Evolutionary conservation across 2,113 vertebrate genomes (phyloP).

Genomic region (Prionailurus viverrinus): DNA sequence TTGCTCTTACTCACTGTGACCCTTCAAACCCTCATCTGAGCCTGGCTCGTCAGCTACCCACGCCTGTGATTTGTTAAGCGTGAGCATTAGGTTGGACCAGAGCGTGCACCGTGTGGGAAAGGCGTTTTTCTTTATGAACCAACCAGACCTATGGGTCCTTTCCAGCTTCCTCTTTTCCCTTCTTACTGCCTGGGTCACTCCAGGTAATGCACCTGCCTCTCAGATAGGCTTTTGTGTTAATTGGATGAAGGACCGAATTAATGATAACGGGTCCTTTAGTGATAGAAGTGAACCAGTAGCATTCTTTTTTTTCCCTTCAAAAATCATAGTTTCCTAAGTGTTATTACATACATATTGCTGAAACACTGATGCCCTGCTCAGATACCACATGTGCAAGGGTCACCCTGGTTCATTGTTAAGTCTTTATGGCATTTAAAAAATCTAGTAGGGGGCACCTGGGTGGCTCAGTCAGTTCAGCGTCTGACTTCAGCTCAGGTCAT

Average conservation of each 20-base stretch:
- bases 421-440: background rate
- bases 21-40: accelerated
- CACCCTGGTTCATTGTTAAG: background rate
- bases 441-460: too few species aligned
- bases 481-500: too few species aligned
- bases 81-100: accelerated
- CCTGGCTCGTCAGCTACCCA: accelerated
- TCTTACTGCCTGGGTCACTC: background rate
- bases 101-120: accelerated
- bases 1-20: background rate
- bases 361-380: background rate
- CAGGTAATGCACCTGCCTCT: background rate
- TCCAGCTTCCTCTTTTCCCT: background rate
- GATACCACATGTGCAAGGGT: background rate
- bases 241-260: background rate
- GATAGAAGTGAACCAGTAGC: background rate
- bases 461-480: too few species aligned
- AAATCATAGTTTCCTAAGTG: background rate
- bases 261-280: background rate
- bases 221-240: background rate
- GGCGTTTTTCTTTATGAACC: background rate
- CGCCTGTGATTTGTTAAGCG: accelerated
- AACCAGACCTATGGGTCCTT: accelerated
- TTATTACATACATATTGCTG: background rate
- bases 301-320: background rate